Conservation (phyloP, 1,140 invertebrate genomes). For the Drosophila rhopaloa region DNA sequence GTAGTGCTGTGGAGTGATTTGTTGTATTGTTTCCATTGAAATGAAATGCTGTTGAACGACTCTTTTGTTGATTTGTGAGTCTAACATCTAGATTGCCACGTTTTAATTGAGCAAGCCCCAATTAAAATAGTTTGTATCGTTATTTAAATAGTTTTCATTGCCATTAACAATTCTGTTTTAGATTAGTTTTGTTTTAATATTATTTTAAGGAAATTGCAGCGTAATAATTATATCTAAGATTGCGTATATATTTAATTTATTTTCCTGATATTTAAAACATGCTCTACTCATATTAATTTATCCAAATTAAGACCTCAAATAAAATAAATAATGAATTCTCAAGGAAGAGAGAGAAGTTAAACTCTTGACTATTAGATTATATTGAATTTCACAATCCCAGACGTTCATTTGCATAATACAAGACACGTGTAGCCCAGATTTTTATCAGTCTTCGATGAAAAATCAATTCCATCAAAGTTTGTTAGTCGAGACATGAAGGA, state of each 20-base stretch:
- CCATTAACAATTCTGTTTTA: neutral
- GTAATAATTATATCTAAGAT: no score
- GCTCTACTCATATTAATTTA: no score
- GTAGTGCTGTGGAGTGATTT: constrained; percentile 15
- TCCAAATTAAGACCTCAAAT: no score
- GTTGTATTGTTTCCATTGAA: constrained; percentile 18
- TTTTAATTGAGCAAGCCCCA: neutral
- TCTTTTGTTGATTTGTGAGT: neutral
- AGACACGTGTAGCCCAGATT: neutral
- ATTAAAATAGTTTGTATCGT: constrained; percentile 6
- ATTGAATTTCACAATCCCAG: neutral
- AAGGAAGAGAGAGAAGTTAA: no score
- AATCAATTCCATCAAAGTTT: constrained; percentile 10
- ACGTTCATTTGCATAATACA: neutral
- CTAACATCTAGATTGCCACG: neutral
- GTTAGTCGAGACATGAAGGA: constrained; percentile 2
- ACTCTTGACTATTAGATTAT: neutral
- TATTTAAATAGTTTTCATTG: neutral
- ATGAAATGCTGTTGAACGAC: constrained; percentile 6
- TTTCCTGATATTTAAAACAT: no score
- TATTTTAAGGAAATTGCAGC: no score
- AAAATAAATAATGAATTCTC: no score
- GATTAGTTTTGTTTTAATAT: neutral
- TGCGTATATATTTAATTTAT: no score
- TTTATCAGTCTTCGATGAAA: neutral